Percentiles rank a stretch among this genome's conserved stretches.
phyloP scores from a whole-genome alignment of 2,113 vertebrate genomes.

The Tautogolabrus adspersus region DNA sequence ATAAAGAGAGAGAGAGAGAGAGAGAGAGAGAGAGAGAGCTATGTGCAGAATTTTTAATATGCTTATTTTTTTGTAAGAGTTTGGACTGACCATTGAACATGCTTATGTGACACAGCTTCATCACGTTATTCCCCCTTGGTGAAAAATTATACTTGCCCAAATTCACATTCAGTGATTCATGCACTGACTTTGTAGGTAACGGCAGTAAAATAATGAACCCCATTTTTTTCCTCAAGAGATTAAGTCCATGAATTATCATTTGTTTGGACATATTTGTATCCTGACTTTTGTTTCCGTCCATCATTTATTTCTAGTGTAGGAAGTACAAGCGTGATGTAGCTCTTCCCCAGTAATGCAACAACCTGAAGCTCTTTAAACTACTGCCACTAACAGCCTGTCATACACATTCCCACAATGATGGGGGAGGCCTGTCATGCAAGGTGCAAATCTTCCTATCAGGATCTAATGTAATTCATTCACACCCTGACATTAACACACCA shows the following conservation, averaged over 20 bases:
- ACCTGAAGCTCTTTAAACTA: background rate
- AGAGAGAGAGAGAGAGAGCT: no score
- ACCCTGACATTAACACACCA: background rate
- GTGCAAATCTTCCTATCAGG: background rate
- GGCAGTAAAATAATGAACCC: no score
- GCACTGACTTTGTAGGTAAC: no score
- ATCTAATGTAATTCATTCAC: background rate
- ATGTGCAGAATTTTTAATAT: no score
- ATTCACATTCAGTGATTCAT: no score
- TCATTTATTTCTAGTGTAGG: background rate
- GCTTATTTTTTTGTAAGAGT: no score
- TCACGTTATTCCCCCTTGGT: no score
- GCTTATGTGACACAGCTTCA: no score
- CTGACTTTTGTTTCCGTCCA: background rate
- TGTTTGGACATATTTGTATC: background rate
- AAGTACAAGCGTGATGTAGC: background rate
- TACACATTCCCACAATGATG: background rate
- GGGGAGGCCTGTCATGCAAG: background rate
- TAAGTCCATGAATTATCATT: background rate
- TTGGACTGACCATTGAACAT: no score
- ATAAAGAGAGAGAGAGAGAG: no score
- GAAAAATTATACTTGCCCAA: no score
- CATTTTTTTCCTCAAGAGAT: background rate
- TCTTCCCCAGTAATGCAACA: background rate
- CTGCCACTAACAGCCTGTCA: background rate